Conservation (phyloP, 2,888 invertebrate species). For the Cantharis lateralis region DNA sequence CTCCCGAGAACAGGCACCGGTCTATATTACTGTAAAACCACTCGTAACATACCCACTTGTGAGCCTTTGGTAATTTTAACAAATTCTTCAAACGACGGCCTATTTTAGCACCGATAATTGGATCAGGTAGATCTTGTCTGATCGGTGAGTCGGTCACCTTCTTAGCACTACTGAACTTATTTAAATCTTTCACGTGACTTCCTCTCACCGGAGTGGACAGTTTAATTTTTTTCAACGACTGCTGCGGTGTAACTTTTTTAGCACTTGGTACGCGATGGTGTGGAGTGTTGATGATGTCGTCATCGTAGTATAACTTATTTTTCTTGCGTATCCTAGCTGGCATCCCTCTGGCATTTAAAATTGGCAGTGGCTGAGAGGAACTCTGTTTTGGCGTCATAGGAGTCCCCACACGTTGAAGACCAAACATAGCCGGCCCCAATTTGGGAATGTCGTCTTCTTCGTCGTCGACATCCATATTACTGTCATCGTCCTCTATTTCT, state of each 20-base stretch:
- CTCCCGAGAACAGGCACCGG: slow-evolving; percentile 89
- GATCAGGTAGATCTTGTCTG: slow-evolving; percentile 69
- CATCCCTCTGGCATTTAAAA: slow-evolving; percentile 85
- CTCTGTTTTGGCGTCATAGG: slow-evolving; percentile 73
- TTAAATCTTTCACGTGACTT: slow-evolving; percentile 11
- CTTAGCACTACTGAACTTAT: slow-evolving; percentile 35
- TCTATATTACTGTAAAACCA: slow-evolving; percentile 99
- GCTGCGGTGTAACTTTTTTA: slow-evolving; percentile 66
- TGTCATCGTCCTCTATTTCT: slow-evolving; percentile 59
- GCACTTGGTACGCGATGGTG: slow-evolving; percentile 76
- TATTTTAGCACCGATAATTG: slow-evolving; percentile 86
- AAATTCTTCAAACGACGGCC: slow-evolving; percentile 89
- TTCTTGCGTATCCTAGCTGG: slow-evolving; percentile 89
- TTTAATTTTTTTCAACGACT: slow-evolving; percentile 54
- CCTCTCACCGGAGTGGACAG: slow-evolving; percentile 36
- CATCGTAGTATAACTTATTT: slow-evolving; percentile 84
- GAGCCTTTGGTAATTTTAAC: slow-evolving; percentile 95
- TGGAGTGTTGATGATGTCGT: slow-evolving; percentile 82
- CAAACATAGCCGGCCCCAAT: slow-evolving; percentile 79
- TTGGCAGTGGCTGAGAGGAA: slow-evolving; percentile 74
- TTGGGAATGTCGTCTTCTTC: slow-evolving; percentile 72
- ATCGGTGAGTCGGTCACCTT: slow-evolving; percentile 52
- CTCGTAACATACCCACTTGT: slow-evolving; percentile 99
- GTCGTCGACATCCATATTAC: slow-evolving; percentile 59
- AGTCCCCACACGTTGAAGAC: slow-evolving; percentile 80